Percentiles rank a stretch among this genome's conserved stretches.
These are phyloP conservation scores for Gambusia holbrooki DNA, from an alignment of 2,113 vertebrate genomes.

Conservation along the genomic window DNA sequence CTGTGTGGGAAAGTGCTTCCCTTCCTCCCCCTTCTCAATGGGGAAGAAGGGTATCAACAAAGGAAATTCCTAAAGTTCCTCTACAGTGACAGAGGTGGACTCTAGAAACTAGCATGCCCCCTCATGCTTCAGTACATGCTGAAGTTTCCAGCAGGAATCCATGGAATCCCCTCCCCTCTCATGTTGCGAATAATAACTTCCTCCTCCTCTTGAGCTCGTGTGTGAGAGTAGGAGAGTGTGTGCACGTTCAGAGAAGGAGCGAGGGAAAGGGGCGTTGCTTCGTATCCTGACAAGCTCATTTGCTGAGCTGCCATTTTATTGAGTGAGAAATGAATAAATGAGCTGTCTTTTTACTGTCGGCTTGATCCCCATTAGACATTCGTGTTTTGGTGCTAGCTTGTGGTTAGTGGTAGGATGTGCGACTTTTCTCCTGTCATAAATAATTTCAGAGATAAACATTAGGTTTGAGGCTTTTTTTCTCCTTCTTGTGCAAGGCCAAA, in stretches of 20 bases:
- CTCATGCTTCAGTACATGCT: slow-evolving; percentile 51
- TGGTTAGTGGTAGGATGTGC: slow-evolving; percentile 2
- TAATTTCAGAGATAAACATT: too few relatives aligned
- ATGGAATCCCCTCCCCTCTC: slow-evolving; percentile 47
- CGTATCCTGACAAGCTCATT: slow-evolving; percentile 48
- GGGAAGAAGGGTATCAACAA: slow-evolving; percentile 58
- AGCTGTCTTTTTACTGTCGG: slow-evolving; percentile 12
- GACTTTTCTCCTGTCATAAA: neutral
- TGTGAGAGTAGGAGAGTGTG: slow-evolving; percentile 14
- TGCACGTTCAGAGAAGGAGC: slow-evolving; percentile 22
- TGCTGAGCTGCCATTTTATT: slow-evolving; percentile 21
- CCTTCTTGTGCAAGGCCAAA: neutral
- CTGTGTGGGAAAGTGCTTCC: slow-evolving; percentile 72
- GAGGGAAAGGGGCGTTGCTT: slow-evolving; percentile 30
- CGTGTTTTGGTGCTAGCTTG: neutral
- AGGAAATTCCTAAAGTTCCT: slow-evolving; percentile 80
- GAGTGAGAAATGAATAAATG: slow-evolving; percentile 10
- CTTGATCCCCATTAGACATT: neutral
- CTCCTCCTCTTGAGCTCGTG: slow-evolving; percentile 6
- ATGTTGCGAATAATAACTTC: slow-evolving; percentile 32
- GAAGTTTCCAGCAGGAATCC: slow-evolving; percentile 57
- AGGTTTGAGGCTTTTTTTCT: neutral
- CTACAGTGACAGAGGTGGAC: slow-evolving; percentile 69
- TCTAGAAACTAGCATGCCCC: slow-evolving; percentile 58
- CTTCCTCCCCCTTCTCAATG: slow-evolving; percentile 5